Percentiles rank a stretch among this genome's conserved stretches.
Conservation (phyloP, 30 jellyfish, hydroid and myxozoan species). For the Aurelia sp. region DNA sequence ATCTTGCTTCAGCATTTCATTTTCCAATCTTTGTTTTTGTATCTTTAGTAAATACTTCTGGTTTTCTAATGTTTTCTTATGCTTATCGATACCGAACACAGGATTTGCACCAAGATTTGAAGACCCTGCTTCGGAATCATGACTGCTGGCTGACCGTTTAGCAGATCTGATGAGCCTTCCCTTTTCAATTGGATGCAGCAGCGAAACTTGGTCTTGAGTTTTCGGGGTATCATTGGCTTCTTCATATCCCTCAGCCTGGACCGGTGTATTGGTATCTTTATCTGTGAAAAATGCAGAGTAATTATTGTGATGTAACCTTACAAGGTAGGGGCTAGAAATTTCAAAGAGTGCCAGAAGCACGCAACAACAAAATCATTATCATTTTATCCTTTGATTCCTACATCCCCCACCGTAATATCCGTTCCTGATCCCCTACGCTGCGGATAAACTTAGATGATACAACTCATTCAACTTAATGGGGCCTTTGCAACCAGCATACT, state of each 20-base stretch:
- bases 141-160: not conserved
- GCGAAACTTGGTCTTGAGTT: slow-evolving; percentile 16
- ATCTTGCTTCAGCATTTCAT: slow-evolving; percentile 46
- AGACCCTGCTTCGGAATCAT: too few species aligned
- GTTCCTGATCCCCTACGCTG: too few species aligned
- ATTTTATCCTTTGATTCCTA: too few species aligned
- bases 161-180: slow-evolving; percentile 60
- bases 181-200: slow-evolving; percentile 62
- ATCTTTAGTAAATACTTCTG: slow-evolving; percentile 48
- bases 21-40: slow-evolving; percentile 60
- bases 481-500: too few species aligned
- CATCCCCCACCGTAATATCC: too few species aligned
- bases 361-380: too few species aligned
- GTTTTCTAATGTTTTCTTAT: slow-evolving; percentile 50
- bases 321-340: too few species aligned
- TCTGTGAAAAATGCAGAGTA: not conserved
- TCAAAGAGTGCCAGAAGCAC: too few species aligned
- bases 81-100: slow-evolving; percentile 7
- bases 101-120: not conserved
- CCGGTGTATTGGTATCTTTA: not conserved
- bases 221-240: too few species aligned
- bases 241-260: not conserved
- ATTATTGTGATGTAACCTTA: too few species aligned
- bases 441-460: too few species aligned
- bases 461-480: too few species aligned